Percentiles rank a stretch among this genome's conserved stretches.
Conservation (phyloP, 2,113 vertebrate species). For the Nerophis lumbriciformis region DNA sequence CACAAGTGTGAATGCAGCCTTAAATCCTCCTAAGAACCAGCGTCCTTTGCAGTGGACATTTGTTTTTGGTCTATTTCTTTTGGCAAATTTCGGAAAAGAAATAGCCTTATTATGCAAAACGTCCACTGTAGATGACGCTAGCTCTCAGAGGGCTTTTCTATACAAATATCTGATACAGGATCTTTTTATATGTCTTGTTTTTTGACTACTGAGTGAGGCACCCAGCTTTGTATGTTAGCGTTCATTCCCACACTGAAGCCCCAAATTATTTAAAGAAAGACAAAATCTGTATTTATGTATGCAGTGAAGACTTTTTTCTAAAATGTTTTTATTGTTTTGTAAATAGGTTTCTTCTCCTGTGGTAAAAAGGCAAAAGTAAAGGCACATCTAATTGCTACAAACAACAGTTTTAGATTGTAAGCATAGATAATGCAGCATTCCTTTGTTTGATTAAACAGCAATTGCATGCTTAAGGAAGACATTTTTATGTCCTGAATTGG, state of each 20-base stretch:
- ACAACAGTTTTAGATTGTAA: conserved; percentile 15
- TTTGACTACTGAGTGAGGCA: conserved; percentile 91
- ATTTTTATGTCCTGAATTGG: conserved; percentile 62
- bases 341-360: conserved; percentile 90
- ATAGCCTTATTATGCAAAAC: too few species aligned
- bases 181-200: conserved; percentile 44
- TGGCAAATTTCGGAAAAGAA: too few species aligned
- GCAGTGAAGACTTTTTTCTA: conserved; percentile 65
- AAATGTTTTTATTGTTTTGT: conserved; percentile 57
- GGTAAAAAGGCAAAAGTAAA: conserved; percentile 80
- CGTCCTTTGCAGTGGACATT: too few species aligned
- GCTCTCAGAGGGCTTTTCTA: too few species aligned
- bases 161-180: conserved; percentile 20
- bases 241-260: conserved; percentile 83
- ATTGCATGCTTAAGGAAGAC: conserved; percentile 22
- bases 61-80: too few species aligned
- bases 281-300: conserved; percentile 72
- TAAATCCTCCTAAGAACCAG: too few species aligned
- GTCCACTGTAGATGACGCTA: too few species aligned
- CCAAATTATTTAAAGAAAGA: conserved; percentile 75
- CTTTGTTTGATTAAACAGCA: conserved; percentile 4
- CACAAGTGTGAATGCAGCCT: too few species aligned
- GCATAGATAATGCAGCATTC: conserved; percentile 6
- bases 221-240: conserved; percentile 74
- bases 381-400: conserved; percentile 73